A percentile compares a stretch with the other conserved stretches of the same genome.
Conservation (phyloP, 2,113 vertebrate species). For the Danionella cerebrum region DNA sequence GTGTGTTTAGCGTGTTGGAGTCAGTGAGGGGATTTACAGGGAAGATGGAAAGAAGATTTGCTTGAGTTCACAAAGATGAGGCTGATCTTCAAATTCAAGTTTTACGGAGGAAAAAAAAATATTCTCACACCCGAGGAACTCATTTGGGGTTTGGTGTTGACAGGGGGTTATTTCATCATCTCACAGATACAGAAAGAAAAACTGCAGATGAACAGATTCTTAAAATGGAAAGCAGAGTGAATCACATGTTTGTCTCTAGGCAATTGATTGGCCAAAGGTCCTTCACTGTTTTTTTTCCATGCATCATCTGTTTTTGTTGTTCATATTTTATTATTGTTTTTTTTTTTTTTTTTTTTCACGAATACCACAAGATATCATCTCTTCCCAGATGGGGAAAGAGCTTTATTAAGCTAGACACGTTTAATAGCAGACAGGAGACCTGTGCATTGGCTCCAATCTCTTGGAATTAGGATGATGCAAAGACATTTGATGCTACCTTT, state of each 20-base stretch:
- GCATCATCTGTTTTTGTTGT: background rate
- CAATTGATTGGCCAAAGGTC: background rate
- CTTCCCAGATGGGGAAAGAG: too few species aligned
- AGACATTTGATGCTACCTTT: too few species aligned
- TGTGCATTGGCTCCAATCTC: too few species aligned
- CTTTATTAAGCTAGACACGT: too few species aligned
- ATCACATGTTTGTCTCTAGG: background rate
- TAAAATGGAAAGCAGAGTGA: background rate
- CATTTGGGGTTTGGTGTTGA: constrained; percentile 9
- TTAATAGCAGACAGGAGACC: too few species aligned
- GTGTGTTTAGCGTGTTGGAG: background rate
- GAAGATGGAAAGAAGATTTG: constrained; percentile 10
- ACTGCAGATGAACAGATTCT: background rate
- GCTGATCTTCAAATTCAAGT: background rate
- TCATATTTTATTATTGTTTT: too few species aligned
- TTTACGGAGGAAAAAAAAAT: background rate
- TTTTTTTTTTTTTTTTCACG: background rate
- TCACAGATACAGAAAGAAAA: background rate
- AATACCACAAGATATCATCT: too few species aligned
- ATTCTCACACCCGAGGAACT: background rate
- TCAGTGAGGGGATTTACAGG: constrained; percentile 6
- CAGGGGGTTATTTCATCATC: constrained; percentile 10
- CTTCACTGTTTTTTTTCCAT: background rate
- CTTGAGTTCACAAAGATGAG: background rate
- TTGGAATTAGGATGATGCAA: too few species aligned